phyloP scores from a whole-genome alignment of 2,113 vertebrate species.

The Parotia lawesii region DNA sequence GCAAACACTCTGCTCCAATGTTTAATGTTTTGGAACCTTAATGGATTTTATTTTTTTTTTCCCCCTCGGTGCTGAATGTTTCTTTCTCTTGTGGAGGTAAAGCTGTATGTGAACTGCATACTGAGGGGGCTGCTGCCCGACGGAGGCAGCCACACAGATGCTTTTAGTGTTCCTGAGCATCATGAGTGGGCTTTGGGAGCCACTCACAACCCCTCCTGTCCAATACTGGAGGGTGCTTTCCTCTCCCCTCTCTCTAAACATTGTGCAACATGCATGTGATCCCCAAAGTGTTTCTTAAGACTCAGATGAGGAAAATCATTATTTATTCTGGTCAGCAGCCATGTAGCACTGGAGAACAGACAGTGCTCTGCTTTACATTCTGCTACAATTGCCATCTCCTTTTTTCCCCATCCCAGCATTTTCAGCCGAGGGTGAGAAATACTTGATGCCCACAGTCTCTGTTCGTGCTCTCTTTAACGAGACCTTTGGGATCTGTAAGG shows the following conservation, averaged over 20 bases:
- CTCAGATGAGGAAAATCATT: slow-evolving; percentile 7
- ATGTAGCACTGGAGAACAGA: background rate
- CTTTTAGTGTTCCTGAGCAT: background rate
- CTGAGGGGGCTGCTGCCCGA: background rate
- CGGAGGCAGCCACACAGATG: background rate
- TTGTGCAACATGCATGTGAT: background rate
- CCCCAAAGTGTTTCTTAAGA: background rate
- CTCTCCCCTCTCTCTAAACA: background rate
- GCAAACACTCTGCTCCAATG: background rate
- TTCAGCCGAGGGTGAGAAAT: slow-evolving; percentile 22
- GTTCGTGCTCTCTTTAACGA: background rate
- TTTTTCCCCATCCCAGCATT: background rate
- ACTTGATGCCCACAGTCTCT: slow-evolving; percentile 10
- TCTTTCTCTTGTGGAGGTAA: slow-evolving; percentile 1
- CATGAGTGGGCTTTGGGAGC: background rate
- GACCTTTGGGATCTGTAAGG: slow-evolving; percentile 14
- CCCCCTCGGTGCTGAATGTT: background rate
- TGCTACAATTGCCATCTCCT: background rate
- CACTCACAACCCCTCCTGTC: background rate
- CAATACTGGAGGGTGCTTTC: background rate
- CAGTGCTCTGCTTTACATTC: slow-evolving; percentile 26
- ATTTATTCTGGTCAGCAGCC: slow-evolving; percentile 38
- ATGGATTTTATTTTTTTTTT: background rate
- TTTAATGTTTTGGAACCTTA: background rate
- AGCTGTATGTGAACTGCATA: slow-evolving; percentile 26